Base-by-base conservation (phyloP, 1,140 invertebrate genomes). In the Euura lappo region DNA sequence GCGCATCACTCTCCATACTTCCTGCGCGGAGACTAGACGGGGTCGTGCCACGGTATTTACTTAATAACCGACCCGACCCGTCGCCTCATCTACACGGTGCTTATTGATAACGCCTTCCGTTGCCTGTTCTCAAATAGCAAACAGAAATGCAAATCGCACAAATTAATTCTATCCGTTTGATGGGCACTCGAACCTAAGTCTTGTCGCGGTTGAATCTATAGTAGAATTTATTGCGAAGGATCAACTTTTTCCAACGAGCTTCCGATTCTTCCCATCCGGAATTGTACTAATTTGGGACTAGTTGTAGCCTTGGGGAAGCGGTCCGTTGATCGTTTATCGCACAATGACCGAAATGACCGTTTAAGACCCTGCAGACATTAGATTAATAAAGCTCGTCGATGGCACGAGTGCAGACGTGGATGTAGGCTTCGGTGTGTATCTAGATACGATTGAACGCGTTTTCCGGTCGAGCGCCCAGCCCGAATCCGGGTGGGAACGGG, bases 61-160 rank as follows among this genome's bases (percentile, higher is more conserved):
- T 84, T 83, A 83, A 86, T 84, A 85, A 82, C 80, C 79, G 74
- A 72, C 78, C 70, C 68, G 74, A 65, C 73, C 45, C 51, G 8
- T 6, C 51, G 51, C 13, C 51, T 60, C 8, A 60, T 60, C 51
- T 11, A 11, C 51, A n/a, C 71, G 72, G 79, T 10, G 76, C 78
- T 81, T 79, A 81, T 81, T 81, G 79, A 77, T 76, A 80, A 71
- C 75, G 74, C 74, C 71, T 73, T 78, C 28, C 66, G 66, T 13
- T 42, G 66, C 44, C 66, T 28, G 11, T 44, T 8, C 66, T 8
- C 11, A 10, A 4, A 68, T 68, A 11, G 5, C 60, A 46, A 65
- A 69, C 69, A 28, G 28, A 28, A 28, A 28, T 28, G 28, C 28
- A 28, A 28, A 28, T 28, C 28, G 28, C 28, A 28, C 28, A 28